These are phyloP conservation scores for Oreochromis niloticus DNA, from an alignment of 2,113 vertebrate genomes.

Conservation along the genomic window DNA sequence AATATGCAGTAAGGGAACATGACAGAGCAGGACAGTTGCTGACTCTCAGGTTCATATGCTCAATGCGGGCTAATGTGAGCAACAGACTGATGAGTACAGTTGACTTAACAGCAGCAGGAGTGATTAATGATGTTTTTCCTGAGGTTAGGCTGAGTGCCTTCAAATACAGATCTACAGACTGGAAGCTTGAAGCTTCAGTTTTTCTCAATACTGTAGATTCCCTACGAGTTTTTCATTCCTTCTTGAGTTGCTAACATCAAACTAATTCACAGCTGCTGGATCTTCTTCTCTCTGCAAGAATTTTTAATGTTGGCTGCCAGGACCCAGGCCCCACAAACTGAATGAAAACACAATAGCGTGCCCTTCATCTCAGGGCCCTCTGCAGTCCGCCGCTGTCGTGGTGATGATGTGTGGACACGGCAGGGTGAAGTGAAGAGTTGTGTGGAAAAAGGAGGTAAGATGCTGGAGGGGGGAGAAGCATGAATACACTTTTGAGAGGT, in stretches of 20 bases:
- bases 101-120: neutral
- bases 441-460: constrained; percentile 70
- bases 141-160: neutral
- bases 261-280: neutral
- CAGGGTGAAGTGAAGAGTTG: constrained; percentile 8
- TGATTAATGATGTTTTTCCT: neutral
- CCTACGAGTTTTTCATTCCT: neutral
- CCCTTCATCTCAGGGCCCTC: neutral
- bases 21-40: neutral
- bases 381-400: neutral
- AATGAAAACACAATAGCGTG: neutral
- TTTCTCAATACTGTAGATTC: neutral
- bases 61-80: neutral
- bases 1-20: neutral
- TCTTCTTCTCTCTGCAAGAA: neutral
- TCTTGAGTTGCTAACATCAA: neutral
- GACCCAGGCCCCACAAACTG: neutral
- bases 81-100: neutral
- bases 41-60: neutral
- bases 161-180: neutral
- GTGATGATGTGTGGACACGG: constrained; percentile 35
- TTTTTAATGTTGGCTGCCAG: neutral
- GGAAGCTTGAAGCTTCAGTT: neutral
- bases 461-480: constrained; percentile 39
- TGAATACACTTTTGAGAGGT: constrained; percentile 62